Base-by-base conservation (phyloP, 2,797 vertebrate genomes). In the Parambassis ranga region DNA sequence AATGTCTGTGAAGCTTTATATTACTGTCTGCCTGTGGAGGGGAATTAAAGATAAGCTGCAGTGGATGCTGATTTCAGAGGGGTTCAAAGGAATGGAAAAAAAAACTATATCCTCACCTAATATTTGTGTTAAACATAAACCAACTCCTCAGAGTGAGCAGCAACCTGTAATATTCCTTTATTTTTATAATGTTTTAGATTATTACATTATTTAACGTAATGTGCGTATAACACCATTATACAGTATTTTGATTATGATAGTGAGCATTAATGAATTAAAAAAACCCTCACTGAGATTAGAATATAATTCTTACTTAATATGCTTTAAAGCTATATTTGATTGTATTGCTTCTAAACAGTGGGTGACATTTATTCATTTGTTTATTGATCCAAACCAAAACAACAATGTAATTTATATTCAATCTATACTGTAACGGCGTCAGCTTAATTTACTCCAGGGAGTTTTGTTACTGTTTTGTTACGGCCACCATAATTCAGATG, bases 1-100 rank as follows among this genome's bases (percentile, higher is more conserved):
- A 87, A 88, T 39, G 83, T 89, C 86, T 87, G 67, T 65, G 56
- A 75, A 75, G 71, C 48, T 72, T 73, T 75, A 72, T 81, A 87
- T 89, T 86, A 86, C 31, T 30, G 31, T 79, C 71, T 73, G 57
- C 77, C 61, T 16, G 31, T 18, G 18, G 58, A 67, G 61, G 63
- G 47, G 56, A 75, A 77, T 78, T 71, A 65, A 23, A 75, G 66
- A 76, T 71, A 64, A 79, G 74, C 67, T 72, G 37, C 65, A 66
- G 46, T 53, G 46, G 55, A 73, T 43, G 66, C 48, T 56, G 51
- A 76, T 79, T 71, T 61, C 42, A 43, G 9, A 7, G 8, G 14
- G 10, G 36, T 63, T 65, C 20, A 71, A 62, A 52, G 33, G 44
- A 38, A 71, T 14, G 5, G 47, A 4, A 23, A 10, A 15, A 24